A percentile compares a stretch with the other conserved stretches of the same genome.
phyloP scores from a whole-genome alignment of 1,140 invertebrate genomes.

The Calosoma granatense region DNA sequence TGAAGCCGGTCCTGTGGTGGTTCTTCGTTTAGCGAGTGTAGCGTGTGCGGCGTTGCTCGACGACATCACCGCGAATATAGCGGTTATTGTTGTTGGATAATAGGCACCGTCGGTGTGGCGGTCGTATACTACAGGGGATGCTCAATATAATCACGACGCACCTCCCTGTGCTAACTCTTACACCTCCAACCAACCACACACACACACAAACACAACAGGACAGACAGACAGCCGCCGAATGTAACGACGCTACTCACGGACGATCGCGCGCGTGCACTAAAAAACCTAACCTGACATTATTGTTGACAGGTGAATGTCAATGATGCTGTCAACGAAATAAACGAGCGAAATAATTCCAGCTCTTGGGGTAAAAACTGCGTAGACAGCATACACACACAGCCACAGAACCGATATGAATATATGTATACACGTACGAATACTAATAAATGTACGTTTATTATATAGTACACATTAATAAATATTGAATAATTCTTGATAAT shows the following conservation, averaged over 20 bases:
- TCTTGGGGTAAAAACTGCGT: no score
- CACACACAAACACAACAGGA: slow-evolving; percentile 2
- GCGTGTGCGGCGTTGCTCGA: no score
- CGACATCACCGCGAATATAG: slow-evolving; percentile 1
- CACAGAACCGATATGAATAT: not conserved
- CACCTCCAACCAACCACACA: no score
- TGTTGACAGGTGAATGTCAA: slow-evolving; percentile 1
- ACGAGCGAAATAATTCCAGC: not conserved
- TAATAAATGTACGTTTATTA: not conserved
- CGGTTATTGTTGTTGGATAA: slow-evolving; percentile 19
- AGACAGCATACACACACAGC: no score
- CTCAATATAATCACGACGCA: not conserved
- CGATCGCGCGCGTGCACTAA: not conserved
- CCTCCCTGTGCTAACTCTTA: slow-evolving; percentile 15
- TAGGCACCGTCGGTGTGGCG: no score
- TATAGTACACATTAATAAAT: not conserved
- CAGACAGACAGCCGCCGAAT: not conserved
- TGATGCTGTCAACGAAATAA: not conserved
- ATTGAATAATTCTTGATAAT: not conserved
- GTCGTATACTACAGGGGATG: no score
- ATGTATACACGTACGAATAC: not conserved
- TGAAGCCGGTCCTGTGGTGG: not conserved
- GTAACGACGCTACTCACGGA: not conserved
- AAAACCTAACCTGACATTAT: not conserved
- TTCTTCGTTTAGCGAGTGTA: no score